Base-by-base conservation (phyloP, 2,888 invertebrate species). In the Poecilobothrus nobilitatus region DNA sequence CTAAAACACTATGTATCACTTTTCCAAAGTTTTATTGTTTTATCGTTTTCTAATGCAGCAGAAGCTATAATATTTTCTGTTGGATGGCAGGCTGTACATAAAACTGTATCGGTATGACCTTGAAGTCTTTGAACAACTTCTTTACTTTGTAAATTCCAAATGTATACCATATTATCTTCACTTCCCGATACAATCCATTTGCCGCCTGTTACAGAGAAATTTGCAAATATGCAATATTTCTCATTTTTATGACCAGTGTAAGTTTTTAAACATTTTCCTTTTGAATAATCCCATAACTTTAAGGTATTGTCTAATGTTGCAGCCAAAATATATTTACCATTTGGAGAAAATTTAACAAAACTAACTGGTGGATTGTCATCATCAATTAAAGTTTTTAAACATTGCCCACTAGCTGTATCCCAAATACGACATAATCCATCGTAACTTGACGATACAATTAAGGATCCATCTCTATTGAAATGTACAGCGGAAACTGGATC, bases 141-240 rank as follows among this genome's bases (percentile, higher is more conserved):
- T 83, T 98, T 98, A 18, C 97, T 97, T 81, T 99, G 99, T 73
- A 99, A 86, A 85, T 99, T 99, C 99, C 99, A 99, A 76, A 99
- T 97, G 80, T 98, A 99, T 0, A 99, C 96, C 86, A 95, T 88
- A 81, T 97, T 94, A 83, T 99, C 99, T 84, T 99, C 99, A 6
- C 98, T 98, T n/a, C 99, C 99, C 63, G 97, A 97, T 66, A 99
- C 98, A 79, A 99, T 99, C 99, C 99, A 99, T 88, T 99, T 99
- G 79, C 99, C 99, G 70, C 99, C 99, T 20, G 99, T 99, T 9
- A 99, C 98, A 53, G 98, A 99, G 82, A 99, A 99, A 83, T 99
- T 99, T 66, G 99, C 98, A 81, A 99, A 99, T 81, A 99, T 96
- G 81, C 99, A 99, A 83, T 97, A 99, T 81, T 99, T 99, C 82